Base-by-base conservation (phyloP, 30 jellyfish, hydroid and myxozoan genomes). In the Mastigias papua region DNA sequence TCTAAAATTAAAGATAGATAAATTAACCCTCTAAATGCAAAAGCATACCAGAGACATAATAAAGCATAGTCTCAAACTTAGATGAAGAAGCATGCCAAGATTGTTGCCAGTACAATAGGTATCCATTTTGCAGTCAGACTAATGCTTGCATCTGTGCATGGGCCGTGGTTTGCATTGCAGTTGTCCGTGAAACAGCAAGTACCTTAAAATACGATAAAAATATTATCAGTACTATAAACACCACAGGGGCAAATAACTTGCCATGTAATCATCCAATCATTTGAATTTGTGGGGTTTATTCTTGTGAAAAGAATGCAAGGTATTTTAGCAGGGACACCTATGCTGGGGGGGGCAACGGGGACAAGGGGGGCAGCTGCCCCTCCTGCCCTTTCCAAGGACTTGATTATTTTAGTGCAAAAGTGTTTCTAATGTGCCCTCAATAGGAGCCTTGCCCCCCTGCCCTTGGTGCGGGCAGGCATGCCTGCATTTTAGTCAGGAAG, bases 91-190 rank as follows among this genome's bases (percentile, higher is more conserved):
- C 21, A 58, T n/a, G 21, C 70, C 4, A 58, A n/a, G 3, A 58
- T 8, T 28, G 21, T 20, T 8, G 72, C 91, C 1, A n/a, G 2
- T 58, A 28, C 70, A 20, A 58, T 20, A 11, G 70, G 29, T 28
- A 58, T 58, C 70, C 70, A 66, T 4, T n/a, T 66, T 17, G 48
- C 78, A 11, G 13, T 26, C 46, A 66, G 22, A 66, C 28, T 37
- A 48, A 2, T 7, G 22, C 72, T 73, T n/a, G 54, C 9, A 74
- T 46, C 90, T 21, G 90, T 79, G 80, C 90, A 79, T 32, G 57
- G 25, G 17, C 48, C 68, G 23, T 79, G 61, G 90, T 60, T 60
- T 25, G 80, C 80, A 61, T 79, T 79, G 80, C 90, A 79, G 32
- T 60, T 60, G 70, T 63, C 46, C 4, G 23, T 60, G 76, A 60